Conservation (phyloP, 2,888 invertebrate species). For the Gryllus longicercus region DNA sequence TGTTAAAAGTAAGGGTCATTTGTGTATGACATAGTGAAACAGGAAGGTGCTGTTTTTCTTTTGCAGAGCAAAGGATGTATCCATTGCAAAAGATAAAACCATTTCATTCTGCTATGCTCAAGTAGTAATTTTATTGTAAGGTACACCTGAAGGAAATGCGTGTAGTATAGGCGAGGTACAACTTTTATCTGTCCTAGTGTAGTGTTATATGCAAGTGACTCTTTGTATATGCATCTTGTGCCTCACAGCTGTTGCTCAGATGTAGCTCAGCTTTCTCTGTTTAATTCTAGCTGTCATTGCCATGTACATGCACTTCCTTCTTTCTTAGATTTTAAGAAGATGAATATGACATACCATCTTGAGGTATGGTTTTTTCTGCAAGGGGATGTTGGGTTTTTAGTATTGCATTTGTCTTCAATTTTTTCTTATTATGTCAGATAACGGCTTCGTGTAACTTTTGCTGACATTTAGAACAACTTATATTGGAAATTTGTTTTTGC, state of each 20-base stretch:
- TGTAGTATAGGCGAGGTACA: conserved; percentile 5
- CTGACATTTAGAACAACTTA: neutral
- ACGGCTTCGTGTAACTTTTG: neutral
- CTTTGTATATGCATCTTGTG: conserved; percentile 10
- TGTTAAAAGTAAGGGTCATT: conserved; percentile 17
- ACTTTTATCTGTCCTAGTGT: conserved; percentile 17
- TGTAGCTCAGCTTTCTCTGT: conserved; percentile 11
- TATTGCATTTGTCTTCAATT: neutral
- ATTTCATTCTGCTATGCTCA: conserved; percentile 17
- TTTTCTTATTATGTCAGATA: neutral
- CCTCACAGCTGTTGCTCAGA: conserved; percentile 6
- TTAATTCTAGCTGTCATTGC: conserved; percentile 10
- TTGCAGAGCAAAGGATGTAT: neutral
- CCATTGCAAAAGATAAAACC: conserved; percentile 4
- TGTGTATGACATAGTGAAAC: conserved; percentile 17
- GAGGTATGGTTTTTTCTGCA: neutral
- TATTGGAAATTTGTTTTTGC: neutral
- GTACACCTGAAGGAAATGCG: conserved; percentile 17
- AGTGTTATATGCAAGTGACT: conserved; percentile 17
- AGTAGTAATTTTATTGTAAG: conserved; percentile 10
- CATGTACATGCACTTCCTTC: conserved; percentile 17
- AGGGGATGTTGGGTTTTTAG: neutral
- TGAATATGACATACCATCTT: neutral
- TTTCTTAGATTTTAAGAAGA: neutral
- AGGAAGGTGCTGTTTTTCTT: conserved; percentile 17